Conservation (phyloP, 2,797 vertebrate species). For the Anguilla anguilla region DNA sequence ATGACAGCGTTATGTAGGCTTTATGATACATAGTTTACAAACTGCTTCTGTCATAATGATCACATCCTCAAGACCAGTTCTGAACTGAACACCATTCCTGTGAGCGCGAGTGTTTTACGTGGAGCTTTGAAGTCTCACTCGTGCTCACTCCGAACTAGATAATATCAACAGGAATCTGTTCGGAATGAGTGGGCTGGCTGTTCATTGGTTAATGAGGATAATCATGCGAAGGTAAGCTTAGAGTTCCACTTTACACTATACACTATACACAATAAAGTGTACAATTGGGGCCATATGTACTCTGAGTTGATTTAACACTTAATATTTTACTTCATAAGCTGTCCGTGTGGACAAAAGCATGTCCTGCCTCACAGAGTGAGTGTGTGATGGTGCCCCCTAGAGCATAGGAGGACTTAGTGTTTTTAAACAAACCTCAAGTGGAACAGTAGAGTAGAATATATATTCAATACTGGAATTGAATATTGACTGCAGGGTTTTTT, state of each 20-base stretch:
- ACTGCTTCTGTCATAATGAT: background rate
- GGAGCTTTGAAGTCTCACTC: background rate
- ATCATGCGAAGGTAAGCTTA: background rate
- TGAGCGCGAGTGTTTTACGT: background rate
- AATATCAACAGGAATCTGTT: background rate
- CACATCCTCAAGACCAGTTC: background rate
- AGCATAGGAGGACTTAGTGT: background rate
- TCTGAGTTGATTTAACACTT: background rate
- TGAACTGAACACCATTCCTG: background rate
- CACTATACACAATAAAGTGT: no score
- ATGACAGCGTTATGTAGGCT: background rate
- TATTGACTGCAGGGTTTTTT: background rate
- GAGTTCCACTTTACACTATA: background rate
- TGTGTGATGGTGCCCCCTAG: background rate
- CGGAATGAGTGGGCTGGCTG: background rate
- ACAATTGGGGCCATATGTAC: no score
- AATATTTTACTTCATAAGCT: background rate
- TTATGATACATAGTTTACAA: background rate
- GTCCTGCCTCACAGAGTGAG: background rate
- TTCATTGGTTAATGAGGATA: background rate
- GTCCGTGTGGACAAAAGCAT: background rate
- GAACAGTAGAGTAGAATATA: background rate
- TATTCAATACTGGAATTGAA: background rate
- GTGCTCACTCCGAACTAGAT: background rate
- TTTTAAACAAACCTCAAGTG: background rate